Percentiles rank a stretch among this genome's conserved stretches.
Conservation (phyloP, 1,140 invertebrate genomes). For the Heliconius hewitsoni region DNA sequence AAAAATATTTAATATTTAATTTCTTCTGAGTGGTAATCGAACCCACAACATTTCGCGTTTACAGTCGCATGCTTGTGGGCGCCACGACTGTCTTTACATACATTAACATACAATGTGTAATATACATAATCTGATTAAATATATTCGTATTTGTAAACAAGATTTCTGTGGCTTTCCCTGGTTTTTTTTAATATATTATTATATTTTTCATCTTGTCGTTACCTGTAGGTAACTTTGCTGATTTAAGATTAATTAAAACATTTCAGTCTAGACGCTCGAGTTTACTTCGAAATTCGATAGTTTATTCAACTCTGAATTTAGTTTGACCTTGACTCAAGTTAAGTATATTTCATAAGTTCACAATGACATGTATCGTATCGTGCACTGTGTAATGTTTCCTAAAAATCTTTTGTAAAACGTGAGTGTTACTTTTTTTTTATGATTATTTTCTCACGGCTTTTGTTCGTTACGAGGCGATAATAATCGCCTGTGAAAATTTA, state of each 20-base stretch:
- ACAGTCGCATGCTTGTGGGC: no score
- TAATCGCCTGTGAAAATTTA: conserved; percentile 14
- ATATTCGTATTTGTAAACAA: no score
- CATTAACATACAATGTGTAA: no score
- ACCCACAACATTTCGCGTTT: no score
- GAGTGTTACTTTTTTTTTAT: neutral
- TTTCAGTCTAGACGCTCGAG: neutral
- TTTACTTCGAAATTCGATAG: conserved; percentile 1
- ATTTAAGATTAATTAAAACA: neutral
- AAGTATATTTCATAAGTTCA: neutral
- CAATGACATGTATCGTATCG: neutral
- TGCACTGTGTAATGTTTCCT: neutral
- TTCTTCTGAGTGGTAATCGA: no score
- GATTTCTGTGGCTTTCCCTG: no score
- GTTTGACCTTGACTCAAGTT: neutral
- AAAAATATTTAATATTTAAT: no score
- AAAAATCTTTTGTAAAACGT: conserved; percentile 4
- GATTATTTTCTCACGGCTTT: conserved; percentile 3
- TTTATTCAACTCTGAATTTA: neutral
- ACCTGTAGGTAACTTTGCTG: neutral
- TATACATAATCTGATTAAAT: no score
- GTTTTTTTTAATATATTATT: no score
- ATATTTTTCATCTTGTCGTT: no score
- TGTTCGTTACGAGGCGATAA: neutral
- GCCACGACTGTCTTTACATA: no score